Evolutionary conservation across 2,888 invertebrate genomes (phyloP), one percentile per base, ranked within the genome.

Genomic region (Lamproptera curius): DNA sequence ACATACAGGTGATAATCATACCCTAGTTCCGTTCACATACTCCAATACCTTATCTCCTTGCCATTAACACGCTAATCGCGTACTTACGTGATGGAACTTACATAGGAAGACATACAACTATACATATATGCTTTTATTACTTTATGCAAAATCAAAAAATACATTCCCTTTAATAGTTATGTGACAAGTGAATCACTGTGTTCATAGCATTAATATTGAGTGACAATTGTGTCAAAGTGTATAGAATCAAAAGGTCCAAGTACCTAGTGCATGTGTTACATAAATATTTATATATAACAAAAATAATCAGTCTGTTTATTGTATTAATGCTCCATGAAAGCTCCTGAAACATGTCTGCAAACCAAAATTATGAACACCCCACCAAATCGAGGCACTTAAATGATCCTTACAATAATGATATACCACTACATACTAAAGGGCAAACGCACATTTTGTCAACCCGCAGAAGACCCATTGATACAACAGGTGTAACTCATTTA

Each of bases 321-420:
- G 2, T 5, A 46, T n/a, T 41, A 33, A n/a, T 33, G 10, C 28
- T 15, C 28, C 26, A 43, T 26, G 35, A 40, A 47, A 36, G 16
- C 35, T 35, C 57, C 56, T 54, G 56, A 58, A 58, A 55, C 61
- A 58, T 67, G 58, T 61, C 63, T 54, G 77, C 78, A 74, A 76
- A 73, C 65, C 50, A 71, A 72, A 59, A 65, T n/a, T 68, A 68
- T 76, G 74, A 75, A 75, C 81, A 78, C 83, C 86, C 84, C 82
- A 75, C 73, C 68, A 73, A 73, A 74, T 71, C 69, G 86, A 87
- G 86, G 86, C 86, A 87, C 86, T 86, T 87, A 83, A 65, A 83
- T 83, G 84, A 86, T 70, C 85, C 83, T 86, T 86, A 74, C 57
- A 74, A 68, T 87, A 85, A 84, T 86, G 85, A 86, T 87, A 87